Base-by-base conservation (phyloP, 2,113 vertebrate species). In the Zosterops pallidus region DNA sequence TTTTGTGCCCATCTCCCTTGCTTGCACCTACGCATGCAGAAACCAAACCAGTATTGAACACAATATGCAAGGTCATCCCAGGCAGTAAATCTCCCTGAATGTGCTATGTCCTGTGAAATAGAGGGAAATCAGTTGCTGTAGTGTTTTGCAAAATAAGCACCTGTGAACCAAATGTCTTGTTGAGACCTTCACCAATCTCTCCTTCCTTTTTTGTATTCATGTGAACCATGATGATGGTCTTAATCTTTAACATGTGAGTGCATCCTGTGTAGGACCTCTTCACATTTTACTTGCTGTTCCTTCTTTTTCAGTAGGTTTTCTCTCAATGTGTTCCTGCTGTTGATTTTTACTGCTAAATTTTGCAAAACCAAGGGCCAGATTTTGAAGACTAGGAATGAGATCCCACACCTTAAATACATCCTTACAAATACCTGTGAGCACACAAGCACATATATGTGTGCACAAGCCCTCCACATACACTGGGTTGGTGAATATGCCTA, bases 281-380 rank as follows among this genome's bases (percentile, higher is more conserved):
- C 22, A 37, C 20, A 37, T 80, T 85, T 85, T 72, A 62, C 25
- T 71, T 90, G 8, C 5, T 47, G 16, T 49, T 92, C 37, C 22
- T 68, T 86, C 50, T 55, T 80, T 88, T 83, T 42, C 42, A 28
- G 16, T 55, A 80, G 24, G 17, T 64, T 82, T 52, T 89, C 14
- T 82, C 49, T 71, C 4, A 2, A 0, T 31, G 2, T 74, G 39
- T 69, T n/a, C 42, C 23, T 42, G 25, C 11, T 77, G 29, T 52
- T 70, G 39, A 26, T 41, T 83, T 94, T 95, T 84, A 79, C 70
- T 85, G 7, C 49, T 74, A 42, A 93, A 33, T 39, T 78, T 78
- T 92, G 47, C 56, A 82, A 92, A 90, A 71, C 9, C 12, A 64
- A 21, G 41, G 20, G 37, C 37, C 21, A 52, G 22, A 20, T 83